Percentiles rank a stretch among this genome's conserved stretches.
Evolutionary conservation across 2,797 vertebrate genomes (phyloP).

Genomic region (Taeniopygia guttata): DNA sequence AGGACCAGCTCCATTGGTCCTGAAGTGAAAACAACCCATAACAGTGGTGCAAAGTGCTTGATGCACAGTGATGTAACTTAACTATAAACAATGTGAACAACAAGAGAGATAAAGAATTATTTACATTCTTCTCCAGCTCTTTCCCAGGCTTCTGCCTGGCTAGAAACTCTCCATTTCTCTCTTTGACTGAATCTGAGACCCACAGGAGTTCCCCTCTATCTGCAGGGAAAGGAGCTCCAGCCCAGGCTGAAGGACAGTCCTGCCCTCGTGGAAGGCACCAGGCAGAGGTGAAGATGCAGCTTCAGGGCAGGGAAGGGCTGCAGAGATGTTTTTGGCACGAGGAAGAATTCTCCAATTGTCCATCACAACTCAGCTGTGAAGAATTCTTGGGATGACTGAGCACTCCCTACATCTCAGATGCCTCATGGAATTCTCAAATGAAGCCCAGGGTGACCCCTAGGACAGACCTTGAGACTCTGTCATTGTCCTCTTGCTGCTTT

Average conservation of each 20-base stretch:
- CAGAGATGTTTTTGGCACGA: rapidly evolving
- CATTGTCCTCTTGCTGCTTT: not conserved
- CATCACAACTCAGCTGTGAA: not conserved
- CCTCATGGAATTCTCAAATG: not conserved
- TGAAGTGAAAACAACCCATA: no score
- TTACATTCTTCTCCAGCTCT: no score
- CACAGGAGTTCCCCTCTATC: not conserved
- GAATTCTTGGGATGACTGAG: not conserved
- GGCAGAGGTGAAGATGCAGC: not conserved
- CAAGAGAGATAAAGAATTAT: no score
- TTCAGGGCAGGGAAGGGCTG: rapidly evolving
- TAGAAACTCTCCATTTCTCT: no score
- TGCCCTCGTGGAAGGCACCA: not conserved
- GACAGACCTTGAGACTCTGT: not conserved
- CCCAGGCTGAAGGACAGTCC: not conserved
- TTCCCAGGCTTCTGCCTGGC: no score
- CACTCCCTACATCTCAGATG: not conserved
- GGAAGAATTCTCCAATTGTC: not conserved
- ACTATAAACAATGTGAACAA: no score
- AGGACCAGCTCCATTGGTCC: no score
- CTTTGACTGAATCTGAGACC: no score
- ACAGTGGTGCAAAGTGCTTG: no score
- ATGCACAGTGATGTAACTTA: no score
- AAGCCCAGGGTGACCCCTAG: not conserved
- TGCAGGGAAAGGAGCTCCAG: not conserved